A percentile compares a stretch with the other conserved stretches of the same genome.
These are phyloP conservation scores for Drosophila pegasa DNA, from an alignment of 2,888 invertebrate genomes.

Conservation along the genomic window DNA sequence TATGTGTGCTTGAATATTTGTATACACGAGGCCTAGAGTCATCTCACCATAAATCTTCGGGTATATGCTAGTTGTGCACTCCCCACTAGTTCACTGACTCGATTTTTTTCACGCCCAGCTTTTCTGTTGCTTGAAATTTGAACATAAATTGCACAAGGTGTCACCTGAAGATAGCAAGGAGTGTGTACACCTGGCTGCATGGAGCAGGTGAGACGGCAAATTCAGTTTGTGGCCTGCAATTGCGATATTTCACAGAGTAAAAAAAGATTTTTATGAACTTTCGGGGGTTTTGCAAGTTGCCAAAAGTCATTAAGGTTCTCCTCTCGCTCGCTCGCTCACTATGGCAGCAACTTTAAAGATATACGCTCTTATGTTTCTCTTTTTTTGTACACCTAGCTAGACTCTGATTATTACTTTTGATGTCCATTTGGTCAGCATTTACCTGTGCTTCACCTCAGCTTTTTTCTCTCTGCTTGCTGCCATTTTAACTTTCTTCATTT, in stretches of 20 bases:
- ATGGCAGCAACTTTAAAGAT: conserved; percentile 38
- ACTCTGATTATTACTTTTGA: conserved; percentile 49
- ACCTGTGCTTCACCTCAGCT: conserved; percentile 3
- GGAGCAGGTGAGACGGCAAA: conserved; percentile 43
- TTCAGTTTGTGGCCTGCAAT: conserved; percentile 28
- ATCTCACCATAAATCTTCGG: background rate
- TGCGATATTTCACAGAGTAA: conserved; percentile 61
- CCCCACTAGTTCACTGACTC: background rate
- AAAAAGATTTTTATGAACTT: conserved; percentile 59
- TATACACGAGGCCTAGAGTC: no score
- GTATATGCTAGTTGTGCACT: conserved; percentile 1
- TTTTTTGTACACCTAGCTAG: conserved; percentile 19
- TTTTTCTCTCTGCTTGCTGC: conserved; percentile 36
- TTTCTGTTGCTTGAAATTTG: conserved; percentile 48
- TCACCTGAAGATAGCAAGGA: conserved; percentile 67
- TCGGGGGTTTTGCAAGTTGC: conserved; percentile 51
- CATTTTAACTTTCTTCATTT: conserved; percentile 72
- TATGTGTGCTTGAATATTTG: no score
- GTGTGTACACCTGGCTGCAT: conserved; percentile 36
- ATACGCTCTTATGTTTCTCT: conserved; percentile 13
- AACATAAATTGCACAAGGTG: conserved; percentile 76
- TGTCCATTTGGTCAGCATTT: conserved; percentile 22
- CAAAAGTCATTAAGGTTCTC: conserved; percentile 64
- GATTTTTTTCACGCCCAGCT: conserved; percentile 41
- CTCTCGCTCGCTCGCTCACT: background rate